Evolutionary conservation across 2,888 invertebrate species (phyloP).

Genomic region (Gibbula magus): DNA sequence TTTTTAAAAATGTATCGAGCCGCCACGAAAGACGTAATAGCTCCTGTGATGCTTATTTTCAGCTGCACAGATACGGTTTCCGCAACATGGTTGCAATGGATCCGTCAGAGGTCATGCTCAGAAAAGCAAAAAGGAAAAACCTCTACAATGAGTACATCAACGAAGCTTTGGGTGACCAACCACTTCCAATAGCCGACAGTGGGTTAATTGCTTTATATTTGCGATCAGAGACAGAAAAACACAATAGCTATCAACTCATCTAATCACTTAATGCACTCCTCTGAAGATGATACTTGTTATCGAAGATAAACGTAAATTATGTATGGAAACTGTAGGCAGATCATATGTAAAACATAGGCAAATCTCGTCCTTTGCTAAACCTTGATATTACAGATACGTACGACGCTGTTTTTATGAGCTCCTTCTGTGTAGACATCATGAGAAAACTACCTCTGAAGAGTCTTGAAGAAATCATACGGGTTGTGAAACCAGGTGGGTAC

Average conservation of each 20-base stretch:
- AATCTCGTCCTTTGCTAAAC: too few relatives aligned
- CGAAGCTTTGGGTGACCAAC: neutral
- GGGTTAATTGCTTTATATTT: too few relatives aligned
- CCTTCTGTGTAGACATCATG: neutral
- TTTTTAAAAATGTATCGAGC: too few relatives aligned
- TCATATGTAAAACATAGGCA: too few relatives aligned
- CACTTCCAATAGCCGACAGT: too few relatives aligned
- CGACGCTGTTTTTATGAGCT: neutral
- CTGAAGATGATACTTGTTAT: too few relatives aligned
- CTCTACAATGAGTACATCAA: neutral
- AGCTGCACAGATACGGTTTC: neutral
- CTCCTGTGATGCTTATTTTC: neutral
- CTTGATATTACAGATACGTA: neutral
- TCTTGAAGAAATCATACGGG: neutral
- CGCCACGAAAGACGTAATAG: too few relatives aligned
- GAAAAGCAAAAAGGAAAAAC: neutral
- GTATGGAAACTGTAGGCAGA: too few relatives aligned
- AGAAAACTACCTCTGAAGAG: neutral
- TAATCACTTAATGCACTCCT: too few relatives aligned
- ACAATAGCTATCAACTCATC: too few relatives aligned
- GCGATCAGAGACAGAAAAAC: too few relatives aligned
- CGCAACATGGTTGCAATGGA: neutral
- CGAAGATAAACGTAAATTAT: too few relatives aligned
- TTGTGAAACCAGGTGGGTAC: slow-evolving; percentile 6
- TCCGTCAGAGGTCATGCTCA: neutral